Conservation (phyloP, 2,888 invertebrate species). For the Lissocephala sabroskyi region DNA sequence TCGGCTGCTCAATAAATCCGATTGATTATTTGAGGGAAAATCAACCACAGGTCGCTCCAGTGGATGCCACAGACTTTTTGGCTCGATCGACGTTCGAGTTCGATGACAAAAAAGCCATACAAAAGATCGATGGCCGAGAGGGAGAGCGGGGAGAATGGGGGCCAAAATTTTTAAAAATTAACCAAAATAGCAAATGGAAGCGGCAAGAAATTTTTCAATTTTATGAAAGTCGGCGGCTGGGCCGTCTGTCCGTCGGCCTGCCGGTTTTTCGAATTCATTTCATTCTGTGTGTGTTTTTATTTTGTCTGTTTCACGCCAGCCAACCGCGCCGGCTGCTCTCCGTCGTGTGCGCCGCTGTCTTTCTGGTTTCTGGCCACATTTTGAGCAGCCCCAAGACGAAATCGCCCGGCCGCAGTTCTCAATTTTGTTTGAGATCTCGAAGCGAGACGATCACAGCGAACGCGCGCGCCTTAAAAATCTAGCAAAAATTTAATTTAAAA, state of each 20-base stretch:
- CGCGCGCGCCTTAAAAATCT: too few species aligned
- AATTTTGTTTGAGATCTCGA: conserved; percentile 59
- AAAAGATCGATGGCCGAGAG: conserved; percentile 6
- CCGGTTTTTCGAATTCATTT: too few species aligned
- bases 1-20: conserved; percentile 10
- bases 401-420: conserved; percentile 28
- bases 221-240: conserved; percentile 8
- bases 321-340: too few species aligned
- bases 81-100: too few species aligned
- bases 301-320: conserved; percentile 18
- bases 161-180: background rate
- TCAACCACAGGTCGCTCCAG: too few species aligned
- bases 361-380: conserved; percentile 36
- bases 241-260: too few species aligned
- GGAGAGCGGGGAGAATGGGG: background rate
- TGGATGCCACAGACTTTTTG: too few species aligned
- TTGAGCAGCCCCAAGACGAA: conserved; percentile 27
- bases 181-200: conserved; percentile 7
- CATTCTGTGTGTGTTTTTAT: too few species aligned
- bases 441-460: conserved; percentile 46
- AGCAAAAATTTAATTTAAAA: too few species aligned
- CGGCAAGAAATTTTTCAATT: conserved; percentile 9
- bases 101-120: too few species aligned
- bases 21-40: conserved; percentile 8
- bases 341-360: too few species aligned